phyloP scores from a whole-genome alignment of 2,888 invertebrate species.

The Melanostoma scalare region DNA sequence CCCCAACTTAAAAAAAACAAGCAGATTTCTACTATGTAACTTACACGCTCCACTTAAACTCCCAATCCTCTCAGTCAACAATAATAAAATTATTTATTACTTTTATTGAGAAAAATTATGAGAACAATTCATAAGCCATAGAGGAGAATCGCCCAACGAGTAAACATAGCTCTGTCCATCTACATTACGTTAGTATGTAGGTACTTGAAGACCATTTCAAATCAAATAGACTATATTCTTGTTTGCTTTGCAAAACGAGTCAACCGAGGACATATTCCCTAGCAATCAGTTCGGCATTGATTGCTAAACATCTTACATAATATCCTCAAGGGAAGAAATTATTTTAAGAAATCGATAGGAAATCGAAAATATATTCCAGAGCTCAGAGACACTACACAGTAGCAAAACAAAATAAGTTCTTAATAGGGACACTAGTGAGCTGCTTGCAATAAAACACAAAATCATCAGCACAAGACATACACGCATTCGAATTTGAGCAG shows the following conservation, averaged over 20 bases:
- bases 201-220: conserved; percentile 20
- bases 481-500: too few species aligned
- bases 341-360: conserved; percentile 54
- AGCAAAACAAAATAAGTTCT: conserved; percentile 2
- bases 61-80: too few species aligned
- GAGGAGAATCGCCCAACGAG: too few species aligned
- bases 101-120: too few species aligned
- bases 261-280: conserved; percentile 38
- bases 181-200: not conserved
- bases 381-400: not conserved
- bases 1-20: too few species aligned
- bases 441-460: not conserved
- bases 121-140: too few species aligned
- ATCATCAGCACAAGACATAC: too few species aligned
- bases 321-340: conserved; percentile 19
- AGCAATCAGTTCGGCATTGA: conserved; percentile 50
- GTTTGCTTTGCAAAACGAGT: conserved; percentile 34
- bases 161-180: too few species aligned
- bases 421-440: conserved; percentile 5
- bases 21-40: too few species aligned
- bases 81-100: too few species aligned
- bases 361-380: conserved; percentile 53
- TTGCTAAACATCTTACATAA: conserved; percentile 52
- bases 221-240: conserved; percentile 44
- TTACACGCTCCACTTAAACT: too few species aligned